phyloP scores from a whole-genome alignment of 2,888 invertebrate species.

The Leptopilina drosophilae region DNA sequence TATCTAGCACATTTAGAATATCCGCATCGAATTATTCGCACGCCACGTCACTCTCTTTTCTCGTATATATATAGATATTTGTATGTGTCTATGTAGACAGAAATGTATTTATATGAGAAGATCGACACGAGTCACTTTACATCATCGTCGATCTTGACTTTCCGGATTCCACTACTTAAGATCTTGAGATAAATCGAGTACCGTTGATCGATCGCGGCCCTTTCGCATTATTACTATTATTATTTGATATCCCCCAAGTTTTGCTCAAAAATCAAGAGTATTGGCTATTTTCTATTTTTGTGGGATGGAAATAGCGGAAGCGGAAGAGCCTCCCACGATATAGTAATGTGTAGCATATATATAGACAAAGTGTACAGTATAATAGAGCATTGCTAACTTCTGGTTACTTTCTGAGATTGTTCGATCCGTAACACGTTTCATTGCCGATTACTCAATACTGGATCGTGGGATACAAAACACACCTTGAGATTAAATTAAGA shows the following conservation, averaged over 20 bases:
- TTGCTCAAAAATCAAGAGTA: conserved; percentile 16
- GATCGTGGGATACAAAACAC: conserved; percentile 39
- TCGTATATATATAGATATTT: not conserved
- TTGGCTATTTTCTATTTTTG: conserved; percentile 48
- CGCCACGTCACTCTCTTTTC: conserved; percentile 56
- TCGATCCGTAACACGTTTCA: conserved; percentile 34
- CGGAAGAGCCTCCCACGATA: conserved; percentile 36
- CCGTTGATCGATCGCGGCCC: conserved; percentile 53
- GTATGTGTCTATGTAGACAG: conserved; percentile 34
- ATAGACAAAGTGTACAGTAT: not conserved
- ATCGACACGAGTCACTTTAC: conserved; percentile 60
- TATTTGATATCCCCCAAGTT: conserved; percentile 44
- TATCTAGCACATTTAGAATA: conserved; percentile 55
- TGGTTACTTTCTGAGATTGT: conserved; percentile 37
- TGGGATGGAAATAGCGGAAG: conserved; percentile 48
- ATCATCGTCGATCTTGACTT: conserved; percentile 63
- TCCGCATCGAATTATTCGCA: conserved; percentile 58
- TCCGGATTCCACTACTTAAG: conserved; percentile 64
- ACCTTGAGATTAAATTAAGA: conserved; percentile 40
- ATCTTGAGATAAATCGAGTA: conserved; percentile 56
- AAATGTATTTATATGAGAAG: not conserved
- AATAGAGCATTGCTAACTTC: conserved; percentile 11
- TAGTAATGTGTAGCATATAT: not conserved
- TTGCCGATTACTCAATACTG: conserved; percentile 41
- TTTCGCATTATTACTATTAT: conserved; percentile 51